Evolutionary conservation across 2,113 vertebrate genomes (phyloP), one percentile per base, ranked within the genome.

Genomic region (Halichoerus grypus): DNA sequence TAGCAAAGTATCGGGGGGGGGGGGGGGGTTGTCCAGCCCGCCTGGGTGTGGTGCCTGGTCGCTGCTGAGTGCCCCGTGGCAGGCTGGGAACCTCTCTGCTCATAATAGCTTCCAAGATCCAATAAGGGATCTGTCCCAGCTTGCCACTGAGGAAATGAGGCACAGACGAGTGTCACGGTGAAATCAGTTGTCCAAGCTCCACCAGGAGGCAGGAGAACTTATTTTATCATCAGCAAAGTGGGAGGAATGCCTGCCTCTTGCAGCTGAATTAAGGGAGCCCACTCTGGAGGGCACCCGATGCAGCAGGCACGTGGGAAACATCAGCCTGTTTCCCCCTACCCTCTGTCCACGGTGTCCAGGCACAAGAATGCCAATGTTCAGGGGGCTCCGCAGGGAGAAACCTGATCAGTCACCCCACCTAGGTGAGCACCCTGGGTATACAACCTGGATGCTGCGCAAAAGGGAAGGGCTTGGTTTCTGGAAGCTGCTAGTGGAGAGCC

Each of bases 321-420:
- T 21, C 42, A 28, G 46, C 59, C 33, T 19, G 31, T 24, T 8
- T 19, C 69, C 22, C 42, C 49, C 12, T 19, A 6, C 4, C 49
- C 39, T 0, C 0, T 8, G 36, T 19, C 5, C 24, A 15, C 0
- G 0, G 59, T 24, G 26, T 85, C 49, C 42, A 42, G 24, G 59
- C 18, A 22, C 53, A 36, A 74, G 61, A 16, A 42, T 57, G 67
- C 74, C 74, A 18, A 1, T 4, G 7, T 71, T 18, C 42, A 57
- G 63, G 81, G 36, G 24, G 59, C 71, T n/a, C 55, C 61, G 7
- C 1, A 0, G 49, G 91, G 69, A 77, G 46, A 85, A 19, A 28
- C 31, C 9, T 0, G 1, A 14, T 80, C n/a, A 69, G 59, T 28
- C 28, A 7, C 31, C 33, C 80, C 33, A 9, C 61, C 63, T 26